Conservation (phyloP, 2,888 invertebrate genomes). For the Meandrusa payeni region DNA sequence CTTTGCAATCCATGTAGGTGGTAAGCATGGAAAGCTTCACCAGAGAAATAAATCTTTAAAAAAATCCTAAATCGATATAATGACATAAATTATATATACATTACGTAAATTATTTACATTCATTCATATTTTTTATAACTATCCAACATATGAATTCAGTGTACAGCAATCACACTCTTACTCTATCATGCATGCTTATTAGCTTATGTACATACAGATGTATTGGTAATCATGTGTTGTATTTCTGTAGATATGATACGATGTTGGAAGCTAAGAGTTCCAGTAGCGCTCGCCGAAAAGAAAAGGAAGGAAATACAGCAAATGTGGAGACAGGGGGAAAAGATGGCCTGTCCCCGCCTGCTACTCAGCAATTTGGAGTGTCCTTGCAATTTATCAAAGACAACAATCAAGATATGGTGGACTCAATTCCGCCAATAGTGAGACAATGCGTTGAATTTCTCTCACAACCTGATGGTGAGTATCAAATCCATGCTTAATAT, state of each 20-base stretch:
- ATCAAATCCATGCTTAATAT: conserved; percentile 9
- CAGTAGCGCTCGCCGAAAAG: conserved; percentile 48
- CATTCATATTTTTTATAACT: too few relatives aligned
- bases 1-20: too few relatives aligned
- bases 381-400: conserved; percentile 94
- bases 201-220: too few relatives aligned
- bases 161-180: too few relatives aligned
- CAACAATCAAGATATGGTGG: conserved; percentile 87
- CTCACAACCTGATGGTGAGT: conserved; percentile 91
- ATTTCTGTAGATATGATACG: conserved; percentile 85
- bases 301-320: conserved; percentile 28
- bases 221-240: too few relatives aligned
- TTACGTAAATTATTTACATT: too few relatives aligned
- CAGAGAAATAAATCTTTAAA: too few relatives aligned
- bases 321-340: conserved; percentile 29
- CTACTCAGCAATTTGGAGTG: conserved; percentile 97
- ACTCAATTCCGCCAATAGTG: conserved; percentile 95
- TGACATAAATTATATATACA: too few relatives aligned
- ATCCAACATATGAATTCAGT: too few relatives aligned
- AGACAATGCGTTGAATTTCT: conserved; percentile 94
- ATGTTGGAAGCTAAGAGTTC: conserved; percentile 83
- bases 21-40: too few relatives aligned
- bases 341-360: conserved; percentile 52
- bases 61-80: too few relatives aligned
- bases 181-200: too few relatives aligned